These are phyloP conservation scores for Acinonyx jubatus DNA, from an alignment of 2,113 vertebrate species.

Conservation along the genomic window DNA sequence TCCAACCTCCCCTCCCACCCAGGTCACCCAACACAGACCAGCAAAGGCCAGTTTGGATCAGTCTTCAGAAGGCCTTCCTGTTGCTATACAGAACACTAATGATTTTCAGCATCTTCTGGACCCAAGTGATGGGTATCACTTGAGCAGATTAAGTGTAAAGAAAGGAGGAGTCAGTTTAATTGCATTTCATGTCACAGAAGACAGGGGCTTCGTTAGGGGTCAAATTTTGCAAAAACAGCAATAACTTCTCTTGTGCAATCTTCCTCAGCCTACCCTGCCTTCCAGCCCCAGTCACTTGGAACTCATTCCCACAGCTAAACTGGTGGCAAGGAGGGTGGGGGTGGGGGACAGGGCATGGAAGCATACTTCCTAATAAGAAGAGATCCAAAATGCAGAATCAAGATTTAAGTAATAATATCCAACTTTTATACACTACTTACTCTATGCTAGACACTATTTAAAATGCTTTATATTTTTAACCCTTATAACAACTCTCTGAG, in stretches of 20 bases:
- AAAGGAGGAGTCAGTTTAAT: background rate
- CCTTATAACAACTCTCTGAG: background rate
- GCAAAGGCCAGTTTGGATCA: background rate
- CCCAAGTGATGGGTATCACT: background rate
- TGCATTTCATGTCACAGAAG: constrained; percentile 30
- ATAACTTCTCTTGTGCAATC: background rate
- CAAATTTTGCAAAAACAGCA: constrained; percentile 39
- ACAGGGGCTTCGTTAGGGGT: constrained; percentile 18
- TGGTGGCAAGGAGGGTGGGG: background rate
- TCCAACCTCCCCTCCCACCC: background rate
- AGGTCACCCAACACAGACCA: constrained; percentile 37
- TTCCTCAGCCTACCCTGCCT: background rate
- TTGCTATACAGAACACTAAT: background rate
- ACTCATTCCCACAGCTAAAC: background rate
- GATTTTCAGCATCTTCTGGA: background rate
- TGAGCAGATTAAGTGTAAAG: constrained; percentile 35
- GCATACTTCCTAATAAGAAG: constrained; percentile 11
- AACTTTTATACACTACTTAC: background rate
- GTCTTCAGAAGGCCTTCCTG: background rate
- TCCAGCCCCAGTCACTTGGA: background rate
- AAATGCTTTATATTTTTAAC: constrained; percentile 33
- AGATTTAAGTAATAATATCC: background rate
- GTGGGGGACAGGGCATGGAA: background rate
- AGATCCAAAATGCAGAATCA: constrained; percentile 28
- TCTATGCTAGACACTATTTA: background rate